These are phyloP conservation scores for Jacana jacana DNA, from an alignment of 2,113 vertebrate genomes.

Conservation along the genomic window DNA sequence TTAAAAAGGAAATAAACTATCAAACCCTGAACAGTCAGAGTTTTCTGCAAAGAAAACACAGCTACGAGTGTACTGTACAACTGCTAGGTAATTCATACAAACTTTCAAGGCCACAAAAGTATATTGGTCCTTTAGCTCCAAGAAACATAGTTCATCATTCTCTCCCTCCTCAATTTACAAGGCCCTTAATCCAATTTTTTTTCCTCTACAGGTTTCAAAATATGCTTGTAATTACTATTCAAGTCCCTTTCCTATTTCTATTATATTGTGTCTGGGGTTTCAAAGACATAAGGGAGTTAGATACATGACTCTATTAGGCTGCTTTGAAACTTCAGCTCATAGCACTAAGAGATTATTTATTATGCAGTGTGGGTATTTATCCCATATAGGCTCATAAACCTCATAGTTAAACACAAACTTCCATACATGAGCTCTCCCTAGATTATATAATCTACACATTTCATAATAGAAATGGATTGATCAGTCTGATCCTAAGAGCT, in stretches of 20 bases:
- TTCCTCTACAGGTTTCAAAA: background rate
- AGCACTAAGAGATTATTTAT: constrained; percentile 17
- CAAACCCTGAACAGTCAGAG: background rate
- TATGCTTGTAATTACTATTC: constrained; percentile 22
- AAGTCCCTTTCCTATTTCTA: constrained; percentile 5
- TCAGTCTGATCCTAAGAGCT: background rate
- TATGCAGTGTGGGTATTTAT: background rate
- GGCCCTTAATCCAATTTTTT: background rate
- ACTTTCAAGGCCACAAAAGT: background rate
- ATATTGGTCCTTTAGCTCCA: background rate
- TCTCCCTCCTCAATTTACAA: constrained; percentile 28
- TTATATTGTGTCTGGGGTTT: background rate
- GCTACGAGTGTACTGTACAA: background rate
- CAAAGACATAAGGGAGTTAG: constrained; percentile 19
- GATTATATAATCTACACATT: background rate
- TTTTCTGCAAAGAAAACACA: constrained; percentile 33
- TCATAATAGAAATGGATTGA: background rate
- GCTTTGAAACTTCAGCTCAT: background rate
- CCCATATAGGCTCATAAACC: background rate
- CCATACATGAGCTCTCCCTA: background rate
- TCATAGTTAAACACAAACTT: background rate
- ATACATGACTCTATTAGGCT: constrained; percentile 25
- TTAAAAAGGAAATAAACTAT: background rate
- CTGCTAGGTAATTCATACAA: constrained; percentile 17
- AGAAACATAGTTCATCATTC: background rate